Evolutionary conservation across 2,797 vertebrate genomes (phyloP).

Genomic region (Amblyraja radiata): DNA sequence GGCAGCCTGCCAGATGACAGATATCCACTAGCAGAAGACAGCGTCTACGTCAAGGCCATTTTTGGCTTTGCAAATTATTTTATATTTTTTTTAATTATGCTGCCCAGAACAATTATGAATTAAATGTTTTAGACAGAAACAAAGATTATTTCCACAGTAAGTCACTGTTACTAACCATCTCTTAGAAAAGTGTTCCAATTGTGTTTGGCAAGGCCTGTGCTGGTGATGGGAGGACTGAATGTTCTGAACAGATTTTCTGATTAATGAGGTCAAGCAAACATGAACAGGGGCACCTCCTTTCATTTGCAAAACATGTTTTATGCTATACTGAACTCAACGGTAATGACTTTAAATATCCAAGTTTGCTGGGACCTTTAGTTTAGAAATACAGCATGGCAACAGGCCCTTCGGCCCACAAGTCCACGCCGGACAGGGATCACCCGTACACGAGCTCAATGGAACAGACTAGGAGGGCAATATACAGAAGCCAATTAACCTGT

Average conservation of each 20-base stretch:
- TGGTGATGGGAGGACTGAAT: not conserved
- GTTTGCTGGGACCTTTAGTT: not conserved
- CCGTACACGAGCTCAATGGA: too few relatives aligned
- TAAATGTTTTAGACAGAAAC: not conserved
- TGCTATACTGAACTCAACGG: not conserved
- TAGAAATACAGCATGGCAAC: too few relatives aligned
- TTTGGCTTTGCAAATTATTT: not conserved
- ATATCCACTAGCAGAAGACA: not conserved
- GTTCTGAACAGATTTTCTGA: not conserved
- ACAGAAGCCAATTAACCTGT: too few relatives aligned
- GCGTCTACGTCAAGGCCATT: not conserved
- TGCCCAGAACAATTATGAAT: conserved; percentile 1
- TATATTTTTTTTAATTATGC: not conserved
- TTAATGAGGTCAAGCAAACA: conserved; percentile 15
- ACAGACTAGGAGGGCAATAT: too few relatives aligned
- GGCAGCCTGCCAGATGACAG: not conserved
- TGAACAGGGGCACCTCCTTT: not conserved
- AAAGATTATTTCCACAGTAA: not conserved
- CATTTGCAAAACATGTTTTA: not conserved
- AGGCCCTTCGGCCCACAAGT: too few relatives aligned
- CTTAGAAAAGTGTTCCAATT: not conserved
- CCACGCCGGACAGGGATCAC: too few relatives aligned
- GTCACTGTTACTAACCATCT: not conserved
- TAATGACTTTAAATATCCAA: not conserved
- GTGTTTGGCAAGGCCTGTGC: conserved; percentile 7